Conservation (phyloP, 2,888 invertebrate species). For the Macropis europaea region DNA sequence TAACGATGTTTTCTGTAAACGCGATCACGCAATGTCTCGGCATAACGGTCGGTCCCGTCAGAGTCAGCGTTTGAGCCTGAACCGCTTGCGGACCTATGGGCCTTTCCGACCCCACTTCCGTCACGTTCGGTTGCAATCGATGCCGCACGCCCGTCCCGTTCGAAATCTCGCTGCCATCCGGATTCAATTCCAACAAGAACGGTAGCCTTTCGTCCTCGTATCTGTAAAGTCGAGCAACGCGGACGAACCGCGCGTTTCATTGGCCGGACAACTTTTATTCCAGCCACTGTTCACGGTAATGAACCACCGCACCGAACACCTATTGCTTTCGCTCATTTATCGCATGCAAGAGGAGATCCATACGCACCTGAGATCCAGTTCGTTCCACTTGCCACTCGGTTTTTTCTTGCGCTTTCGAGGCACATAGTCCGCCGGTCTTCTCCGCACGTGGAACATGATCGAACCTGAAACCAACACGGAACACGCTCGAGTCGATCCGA, state of each 20-base stretch:
- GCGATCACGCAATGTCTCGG: slow-evolving; percentile 97
- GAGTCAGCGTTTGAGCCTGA: slow-evolving; percentile 83
- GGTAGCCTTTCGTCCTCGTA: slow-evolving; percentile 83
- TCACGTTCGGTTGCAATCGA: slow-evolving; percentile 84
- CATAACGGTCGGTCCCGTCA: slow-evolving; percentile 95
- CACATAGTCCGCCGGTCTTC: slow-evolving; percentile 94
- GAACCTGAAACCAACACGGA: slow-evolving; percentile 85
- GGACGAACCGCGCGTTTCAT: neutral
- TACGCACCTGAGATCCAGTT: slow-evolving; percentile 76
- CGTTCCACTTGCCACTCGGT: slow-evolving; percentile 83
- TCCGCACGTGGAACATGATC: slow-evolving; percentile 97
- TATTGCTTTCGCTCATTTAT: too few species aligned
- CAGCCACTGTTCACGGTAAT: neutral
- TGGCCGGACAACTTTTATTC: too few species aligned
- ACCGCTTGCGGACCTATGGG: slow-evolving; percentile 81
- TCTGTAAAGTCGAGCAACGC: slow-evolving; percentile 60
- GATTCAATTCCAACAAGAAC: slow-evolving; percentile 90
- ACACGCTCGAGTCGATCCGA: too few species aligned
- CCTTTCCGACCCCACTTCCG: slow-evolving; percentile 90
- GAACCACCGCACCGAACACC: too few species aligned
- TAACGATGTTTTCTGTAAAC: slow-evolving; percentile 93
- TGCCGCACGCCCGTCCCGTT: slow-evolving; percentile 79
- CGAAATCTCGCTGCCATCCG: slow-evolving; percentile 83
- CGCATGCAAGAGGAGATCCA: too few species aligned
- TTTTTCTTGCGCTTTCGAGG: slow-evolving; percentile 94